Base-by-base conservation (phyloP, 1,140 invertebrate species). In the Batillaria attramentaria region DNA sequence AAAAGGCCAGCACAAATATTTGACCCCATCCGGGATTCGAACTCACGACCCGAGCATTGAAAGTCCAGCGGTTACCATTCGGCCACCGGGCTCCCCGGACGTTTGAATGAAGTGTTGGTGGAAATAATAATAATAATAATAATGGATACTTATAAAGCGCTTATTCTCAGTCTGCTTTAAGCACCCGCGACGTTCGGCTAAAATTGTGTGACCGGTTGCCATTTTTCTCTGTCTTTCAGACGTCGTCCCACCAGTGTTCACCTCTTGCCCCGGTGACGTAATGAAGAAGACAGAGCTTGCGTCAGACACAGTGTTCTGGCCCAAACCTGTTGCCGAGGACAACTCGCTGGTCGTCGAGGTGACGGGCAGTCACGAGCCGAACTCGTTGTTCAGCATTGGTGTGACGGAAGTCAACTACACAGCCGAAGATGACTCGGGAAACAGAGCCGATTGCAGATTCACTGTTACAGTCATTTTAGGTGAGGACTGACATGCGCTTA, bases 361-460 rank as follows among this genome's bases (percentile, higher is more conserved):
- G 41, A 68, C 60, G 1, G 70, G 81, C 42, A 78, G 80, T 35
- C 81, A 87, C 65, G 62, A 84, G 33, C 77, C 82, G 24, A 82
- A 83, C 43, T 74, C 65, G 33, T 76, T 79, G n/a, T 87, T 87
- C 65, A 20, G 37, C 31, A 75, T 81, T 18, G 85, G 85, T 41
- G 73, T 79, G 20, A 84, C 80, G 2, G 20, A 43, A 6, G 82
- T 87, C 3, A 84, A 82, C 35, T 86, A 86, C 79, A 85, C 82
- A n/a, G 86, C 86, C 2, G 54, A 69, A n/a, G 86, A 87, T 74
- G 60, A 70, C 10, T 82, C 85, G 24, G 85, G 84, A 24, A 87
- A 87, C 68, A 79, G 31, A 41, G 86, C 85, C 13, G 72, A 70
- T 1, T 87, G 86, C 69, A 76, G 79, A 18, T 87, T 87, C 72